phyloP scores from a whole-genome alignment of 2,797 vertebrate genomes.

The Odontamblyopus lacepedii region DNA sequence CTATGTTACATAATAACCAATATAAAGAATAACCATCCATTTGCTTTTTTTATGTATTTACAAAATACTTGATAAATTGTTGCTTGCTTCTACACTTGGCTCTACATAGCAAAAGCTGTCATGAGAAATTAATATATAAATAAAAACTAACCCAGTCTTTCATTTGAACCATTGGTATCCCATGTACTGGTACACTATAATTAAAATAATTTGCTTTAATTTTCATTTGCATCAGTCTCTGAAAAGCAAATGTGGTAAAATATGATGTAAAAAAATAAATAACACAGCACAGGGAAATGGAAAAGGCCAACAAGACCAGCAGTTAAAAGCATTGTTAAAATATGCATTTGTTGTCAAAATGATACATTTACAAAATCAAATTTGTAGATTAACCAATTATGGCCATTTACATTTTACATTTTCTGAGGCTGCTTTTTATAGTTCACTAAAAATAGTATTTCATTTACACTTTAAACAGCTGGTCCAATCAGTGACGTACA shows the following conservation, averaged over 20 bases:
- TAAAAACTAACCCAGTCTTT: constrained; percentile 27
- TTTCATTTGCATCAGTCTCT: constrained; percentile 39
- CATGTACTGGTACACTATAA: constrained; percentile 39
- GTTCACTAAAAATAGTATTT: constrained; percentile 24
- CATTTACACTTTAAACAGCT: constrained; percentile 53
- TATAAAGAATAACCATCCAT: constrained; percentile 76
- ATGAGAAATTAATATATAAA: neutral
- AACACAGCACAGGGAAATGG: constrained; percentile 54
- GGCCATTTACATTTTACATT: neutral
- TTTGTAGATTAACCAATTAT: neutral
- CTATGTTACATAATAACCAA: constrained; percentile 80
- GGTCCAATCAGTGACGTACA: constrained; percentile 33
- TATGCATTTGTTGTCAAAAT: neutral
- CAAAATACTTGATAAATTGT: constrained; percentile 74
- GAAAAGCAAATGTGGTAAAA: constrained; percentile 53
- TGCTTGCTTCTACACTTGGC: constrained; percentile 68
- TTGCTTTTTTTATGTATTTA: constrained; percentile 56
- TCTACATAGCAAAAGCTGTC: neutral
- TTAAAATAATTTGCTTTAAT: constrained; percentile 48
- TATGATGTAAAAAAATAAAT: constrained; percentile 66
- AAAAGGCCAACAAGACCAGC: constrained; percentile 40
- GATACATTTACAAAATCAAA: neutral
- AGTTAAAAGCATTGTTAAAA: constrained; percentile 32
- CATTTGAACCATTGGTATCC: constrained; percentile 29
- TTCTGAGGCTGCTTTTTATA: neutral